Conservation (phyloP, 2,888 invertebrate species). For the Drosophila colorata region DNA sequence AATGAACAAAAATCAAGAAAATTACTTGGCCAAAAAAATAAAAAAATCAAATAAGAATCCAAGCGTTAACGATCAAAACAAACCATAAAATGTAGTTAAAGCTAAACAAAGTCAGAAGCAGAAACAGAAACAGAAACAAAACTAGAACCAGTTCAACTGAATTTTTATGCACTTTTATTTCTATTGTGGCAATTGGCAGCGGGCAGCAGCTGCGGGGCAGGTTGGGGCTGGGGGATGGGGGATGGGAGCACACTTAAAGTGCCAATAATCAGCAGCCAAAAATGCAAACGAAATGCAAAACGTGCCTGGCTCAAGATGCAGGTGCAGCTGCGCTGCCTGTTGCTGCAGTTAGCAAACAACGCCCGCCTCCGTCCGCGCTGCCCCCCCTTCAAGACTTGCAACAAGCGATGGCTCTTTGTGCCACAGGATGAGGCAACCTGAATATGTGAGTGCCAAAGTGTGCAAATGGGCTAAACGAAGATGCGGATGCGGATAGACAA, state of each 20-base stretch:
- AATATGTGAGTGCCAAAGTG: conserved; percentile 36
- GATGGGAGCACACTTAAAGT: conserved; percentile 61
- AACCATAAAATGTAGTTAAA: conserved; percentile 40
- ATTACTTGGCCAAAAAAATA: conserved; percentile 27
- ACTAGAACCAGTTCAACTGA: conserved; percentile 2
- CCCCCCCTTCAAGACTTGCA: conserved; percentile 7
- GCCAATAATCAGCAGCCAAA: conserved; percentile 70
- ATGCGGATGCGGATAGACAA: conserved; percentile 36
- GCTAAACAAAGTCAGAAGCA: conserved; percentile 7
- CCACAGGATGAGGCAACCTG: conserved; percentile 35
- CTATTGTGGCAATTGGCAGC: conserved; percentile 51
- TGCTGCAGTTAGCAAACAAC: conserved; percentile 14
- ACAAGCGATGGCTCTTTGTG: conserved; percentile 44
- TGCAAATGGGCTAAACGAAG: conserved; percentile 58
- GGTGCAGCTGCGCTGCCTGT: conserved; percentile 49
- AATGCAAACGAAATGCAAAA: conserved; percentile 76
- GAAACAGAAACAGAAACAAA: background rate
- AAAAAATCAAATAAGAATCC: conserved; percentile 22
- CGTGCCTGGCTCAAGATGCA: conserved; percentile 63
- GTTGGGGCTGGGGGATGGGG: background rate
- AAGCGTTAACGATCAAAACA: conserved; percentile 50
- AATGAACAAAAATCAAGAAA: conserved; percentile 21
- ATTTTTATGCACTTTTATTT: conserved; percentile 50
- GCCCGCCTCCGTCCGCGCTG: background rate
- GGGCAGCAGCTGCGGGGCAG: background rate